Conservation (phyloP, 2,113 vertebrate genomes). For the Pterocles orientalis region DNA sequence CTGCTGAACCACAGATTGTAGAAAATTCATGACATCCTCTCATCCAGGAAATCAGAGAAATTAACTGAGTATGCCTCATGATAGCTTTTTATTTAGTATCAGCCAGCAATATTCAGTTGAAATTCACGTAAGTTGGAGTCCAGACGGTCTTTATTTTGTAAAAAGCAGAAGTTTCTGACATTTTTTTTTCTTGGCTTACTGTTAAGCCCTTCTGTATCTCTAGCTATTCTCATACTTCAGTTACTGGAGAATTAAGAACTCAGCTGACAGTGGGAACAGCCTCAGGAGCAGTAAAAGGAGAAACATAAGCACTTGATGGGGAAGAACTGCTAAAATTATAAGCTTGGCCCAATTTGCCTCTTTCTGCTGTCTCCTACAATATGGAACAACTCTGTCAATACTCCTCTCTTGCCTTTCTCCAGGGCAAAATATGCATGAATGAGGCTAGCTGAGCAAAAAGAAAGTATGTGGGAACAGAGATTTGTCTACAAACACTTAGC, state of each 20-base stretch:
- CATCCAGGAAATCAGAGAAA: not conserved
- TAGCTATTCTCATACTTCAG: not conserved
- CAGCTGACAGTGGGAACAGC: not conserved
- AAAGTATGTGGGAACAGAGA: not conserved
- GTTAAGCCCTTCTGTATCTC: not conserved
- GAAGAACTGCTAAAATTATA: not conserved
- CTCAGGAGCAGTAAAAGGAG: not conserved
- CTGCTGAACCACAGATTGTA: not conserved
- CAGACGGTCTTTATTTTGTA: not conserved
- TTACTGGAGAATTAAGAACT: not conserved
- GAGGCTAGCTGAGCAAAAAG: not conserved
- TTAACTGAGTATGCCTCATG: not conserved
- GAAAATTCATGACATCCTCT: not conserved
- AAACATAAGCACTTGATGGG: not conserved
- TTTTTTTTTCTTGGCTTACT: not conserved
- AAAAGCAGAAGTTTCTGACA: not conserved
- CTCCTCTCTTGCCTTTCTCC: not conserved
- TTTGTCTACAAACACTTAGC: not conserved
- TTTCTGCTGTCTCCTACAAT: not conserved
- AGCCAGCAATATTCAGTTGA: not conserved
- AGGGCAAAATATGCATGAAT: not conserved
- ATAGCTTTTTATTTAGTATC: not conserved
- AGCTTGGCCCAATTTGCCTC: not conserved
- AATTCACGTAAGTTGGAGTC: not conserved
- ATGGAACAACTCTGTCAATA: not conserved